A percentile compares a stretch with the other conserved stretches of the same genome.
phyloP scores from a whole-genome alignment of 2,888 invertebrate species.

The Noctua pronuba region DNA sequence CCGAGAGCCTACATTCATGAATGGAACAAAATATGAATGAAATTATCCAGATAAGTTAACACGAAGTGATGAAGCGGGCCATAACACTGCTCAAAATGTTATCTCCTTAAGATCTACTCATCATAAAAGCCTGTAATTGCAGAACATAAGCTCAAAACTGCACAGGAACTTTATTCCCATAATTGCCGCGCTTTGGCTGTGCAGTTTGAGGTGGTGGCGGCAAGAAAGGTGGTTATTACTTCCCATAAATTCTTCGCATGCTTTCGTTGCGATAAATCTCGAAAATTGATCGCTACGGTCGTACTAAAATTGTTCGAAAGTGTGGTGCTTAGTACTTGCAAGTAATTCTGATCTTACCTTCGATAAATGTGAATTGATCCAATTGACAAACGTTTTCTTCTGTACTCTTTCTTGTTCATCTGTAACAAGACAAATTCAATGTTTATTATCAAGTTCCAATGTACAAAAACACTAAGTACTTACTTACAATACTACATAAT shows the following conservation, averaged over 20 bases:
- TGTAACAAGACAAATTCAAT: constrained; percentile 89
- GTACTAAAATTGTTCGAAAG: constrained; percentile 8
- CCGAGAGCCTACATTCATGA: no score
- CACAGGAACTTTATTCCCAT: constrained; percentile 6
- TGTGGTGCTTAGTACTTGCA: background rate
- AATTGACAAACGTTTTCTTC: constrained; percentile 99
- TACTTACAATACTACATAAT: no score
- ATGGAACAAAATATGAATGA: background rate
- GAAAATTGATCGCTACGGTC: constrained; percentile 5
- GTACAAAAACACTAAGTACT: background rate
- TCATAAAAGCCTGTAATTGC: constrained; percentile 2
- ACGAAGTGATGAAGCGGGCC: background rate
- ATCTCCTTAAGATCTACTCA: constrained; percentile 2
- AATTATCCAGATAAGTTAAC: background rate
- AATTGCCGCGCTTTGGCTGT: constrained; percentile 18
- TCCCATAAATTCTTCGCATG: constrained; percentile 32
- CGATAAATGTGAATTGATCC: constrained; percentile 99
- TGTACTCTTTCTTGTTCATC: constrained; percentile 99
- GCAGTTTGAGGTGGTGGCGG: background rate
- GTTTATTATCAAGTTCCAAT: background rate
- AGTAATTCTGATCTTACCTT: constrained; percentile 92
- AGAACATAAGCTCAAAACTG: constrained; percentile 11
- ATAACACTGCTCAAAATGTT: constrained; percentile 5
- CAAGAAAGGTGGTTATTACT: constrained; percentile 40
- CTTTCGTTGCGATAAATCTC: constrained; percentile 17